phyloP scores from a whole-genome alignment of 92 coral and sea anemone species.

The Porites lobata region DNA sequence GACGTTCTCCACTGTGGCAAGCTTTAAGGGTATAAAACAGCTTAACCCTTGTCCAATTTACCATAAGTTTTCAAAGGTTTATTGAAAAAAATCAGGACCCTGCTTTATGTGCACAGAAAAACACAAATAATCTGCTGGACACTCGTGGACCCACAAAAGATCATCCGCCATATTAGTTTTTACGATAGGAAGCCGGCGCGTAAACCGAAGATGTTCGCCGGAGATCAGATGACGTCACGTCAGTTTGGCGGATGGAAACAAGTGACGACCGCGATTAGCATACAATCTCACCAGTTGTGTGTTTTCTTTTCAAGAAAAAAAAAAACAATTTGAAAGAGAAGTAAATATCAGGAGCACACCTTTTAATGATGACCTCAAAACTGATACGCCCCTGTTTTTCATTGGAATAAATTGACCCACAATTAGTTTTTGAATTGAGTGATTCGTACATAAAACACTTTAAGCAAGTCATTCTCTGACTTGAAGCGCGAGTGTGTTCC shows the following conservation, averaged over 20 bases:
- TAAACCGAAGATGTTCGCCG: slow-evolving; percentile 7
- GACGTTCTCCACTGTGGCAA: not conserved
- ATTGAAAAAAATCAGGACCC: not conserved
- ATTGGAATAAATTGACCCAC: too few species aligned
- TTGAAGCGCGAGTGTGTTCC: too few species aligned
- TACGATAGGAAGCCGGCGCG: not conserved
- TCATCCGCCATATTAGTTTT: slow-evolving; percentile 2
- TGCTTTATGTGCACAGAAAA: slow-evolving; percentile 1
- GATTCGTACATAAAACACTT: too few species aligned
- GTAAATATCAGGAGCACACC: too few species aligned
- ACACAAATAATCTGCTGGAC: not conserved
- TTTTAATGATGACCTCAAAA: too few species aligned
- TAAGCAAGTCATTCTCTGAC: too few species aligned
- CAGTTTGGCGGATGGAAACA: slow-evolving; percentile 26
- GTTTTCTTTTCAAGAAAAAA: too few species aligned
- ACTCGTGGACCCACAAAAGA: not conserved
- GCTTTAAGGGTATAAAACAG: slow-evolving; percentile 1
- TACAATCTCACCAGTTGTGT: too few species aligned
- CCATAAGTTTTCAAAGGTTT: not conserved
- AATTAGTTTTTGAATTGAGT: too few species aligned
- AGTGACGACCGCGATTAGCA: not conserved
- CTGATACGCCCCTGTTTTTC: too few species aligned
- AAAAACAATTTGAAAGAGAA: too few species aligned
- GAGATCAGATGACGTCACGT: slow-evolving; percentile 43
- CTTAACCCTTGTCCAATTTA: not conserved